phyloP scores from a whole-genome alignment of 2,888 invertebrate species.

The Sesia apiformis region DNA sequence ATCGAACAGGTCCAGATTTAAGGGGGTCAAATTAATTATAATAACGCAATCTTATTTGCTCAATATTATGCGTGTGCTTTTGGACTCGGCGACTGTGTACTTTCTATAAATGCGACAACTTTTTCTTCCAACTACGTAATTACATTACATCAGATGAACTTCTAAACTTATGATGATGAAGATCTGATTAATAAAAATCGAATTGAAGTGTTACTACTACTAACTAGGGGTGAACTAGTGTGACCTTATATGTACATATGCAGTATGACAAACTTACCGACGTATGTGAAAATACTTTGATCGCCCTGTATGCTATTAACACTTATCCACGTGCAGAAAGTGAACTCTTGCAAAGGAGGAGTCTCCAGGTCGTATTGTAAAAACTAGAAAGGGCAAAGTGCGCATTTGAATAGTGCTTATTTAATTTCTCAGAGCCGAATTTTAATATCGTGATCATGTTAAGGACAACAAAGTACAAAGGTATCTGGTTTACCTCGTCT shows the following conservation, averaged over 20 bases:
- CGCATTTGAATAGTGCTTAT: neutral
- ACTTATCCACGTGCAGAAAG: constrained; percentile 86
- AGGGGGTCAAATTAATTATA: constrained; percentile 35
- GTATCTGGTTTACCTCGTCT: no score
- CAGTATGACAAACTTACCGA: constrained; percentile 32
- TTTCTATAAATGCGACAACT: no score
- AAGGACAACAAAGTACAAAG: neutral
- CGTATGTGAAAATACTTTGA: constrained; percentile 54
- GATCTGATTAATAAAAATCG: no score
- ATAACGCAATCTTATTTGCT: constrained; percentile 32
- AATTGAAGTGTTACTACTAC: no score
- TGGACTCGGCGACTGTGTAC: no score
- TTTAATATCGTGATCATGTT: neutral
- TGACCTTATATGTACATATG: neutral
- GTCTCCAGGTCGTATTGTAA: constrained; percentile 80
- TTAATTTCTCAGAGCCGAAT: neutral
- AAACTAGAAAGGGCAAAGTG: constrained; percentile 35
- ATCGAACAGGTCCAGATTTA: constrained; percentile 28
- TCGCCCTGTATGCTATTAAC: constrained; percentile 69
- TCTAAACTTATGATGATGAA: no score
- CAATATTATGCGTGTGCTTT: constrained; percentile 15
- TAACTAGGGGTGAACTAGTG: no score
- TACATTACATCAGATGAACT: neutral
- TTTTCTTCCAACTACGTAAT: neutral
- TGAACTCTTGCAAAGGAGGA: constrained; percentile 86